Conservation (phyloP, 2,888 invertebrate genomes). For the Drepana falcataria region DNA sequence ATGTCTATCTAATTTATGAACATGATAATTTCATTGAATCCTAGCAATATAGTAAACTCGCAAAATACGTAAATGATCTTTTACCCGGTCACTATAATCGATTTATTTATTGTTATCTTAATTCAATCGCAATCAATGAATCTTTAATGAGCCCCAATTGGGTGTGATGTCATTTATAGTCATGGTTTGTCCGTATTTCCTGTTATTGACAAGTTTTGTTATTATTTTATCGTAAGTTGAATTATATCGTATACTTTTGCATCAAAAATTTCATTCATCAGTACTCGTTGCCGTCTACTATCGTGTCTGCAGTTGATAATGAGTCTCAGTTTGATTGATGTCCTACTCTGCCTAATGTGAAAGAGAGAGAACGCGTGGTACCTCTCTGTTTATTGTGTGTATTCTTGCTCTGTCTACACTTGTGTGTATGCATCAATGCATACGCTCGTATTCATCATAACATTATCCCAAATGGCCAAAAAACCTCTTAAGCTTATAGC, state of each 20-base stretch:
- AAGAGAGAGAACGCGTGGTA: constrained; percentile 30
- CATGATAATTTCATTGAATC: too few relatives aligned
- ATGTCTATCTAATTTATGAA: too few relatives aligned
- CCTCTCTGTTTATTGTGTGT: constrained; percentile 35
- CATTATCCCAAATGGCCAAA: too few relatives aligned
- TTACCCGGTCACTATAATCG: background rate
- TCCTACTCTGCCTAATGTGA: constrained; percentile 19
- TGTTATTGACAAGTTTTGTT: background rate
- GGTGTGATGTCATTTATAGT: too few relatives aligned
- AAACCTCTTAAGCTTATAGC: too few relatives aligned
- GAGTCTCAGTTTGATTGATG: constrained; percentile 27
- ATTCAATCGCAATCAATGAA: too few relatives aligned
- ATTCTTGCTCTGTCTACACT: constrained; percentile 29
- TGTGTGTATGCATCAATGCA: background rate
- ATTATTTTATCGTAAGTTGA: background rate
- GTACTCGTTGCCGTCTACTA: constrained; percentile 35
- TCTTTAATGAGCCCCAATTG: too few relatives aligned
- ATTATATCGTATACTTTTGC: background rate
- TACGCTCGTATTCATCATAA: background rate
- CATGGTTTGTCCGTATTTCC: background rate
- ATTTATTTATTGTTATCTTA: too few relatives aligned
- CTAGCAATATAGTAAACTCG: too few relatives aligned
- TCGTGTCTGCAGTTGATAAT: constrained; percentile 44
- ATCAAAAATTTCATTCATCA: constrained; percentile 42
- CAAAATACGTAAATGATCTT: background rate